Conservation (phyloP, 2,888 invertebrate genomes). For the Anodontia alba region DNA sequence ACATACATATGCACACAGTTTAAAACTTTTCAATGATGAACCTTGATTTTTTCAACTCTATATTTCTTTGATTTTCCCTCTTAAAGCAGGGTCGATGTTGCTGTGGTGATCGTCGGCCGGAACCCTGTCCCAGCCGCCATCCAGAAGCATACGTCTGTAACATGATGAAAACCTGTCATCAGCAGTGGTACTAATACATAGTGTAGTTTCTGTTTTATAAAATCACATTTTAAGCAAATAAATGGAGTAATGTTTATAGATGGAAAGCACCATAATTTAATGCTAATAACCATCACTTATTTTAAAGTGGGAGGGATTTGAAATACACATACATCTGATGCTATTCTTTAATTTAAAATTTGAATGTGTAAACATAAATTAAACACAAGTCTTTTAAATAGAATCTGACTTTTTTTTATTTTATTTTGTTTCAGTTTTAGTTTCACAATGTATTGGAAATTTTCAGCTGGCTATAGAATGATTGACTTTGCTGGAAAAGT, state of each 20-base stretch:
- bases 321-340: background rate
- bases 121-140: conserved; percentile 41
- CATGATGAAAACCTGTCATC: background rate
- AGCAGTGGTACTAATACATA: conserved; percentile 15
- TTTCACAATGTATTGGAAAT: too few relatives aligned
- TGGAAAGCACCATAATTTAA: background rate
- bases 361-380: too few relatives aligned
- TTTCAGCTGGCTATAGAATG: too few relatives aligned
- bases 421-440: too few relatives aligned
- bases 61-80: conserved; percentile 21
- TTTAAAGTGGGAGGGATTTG: background rate
- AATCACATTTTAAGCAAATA: background rate
- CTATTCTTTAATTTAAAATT: too few relatives aligned
- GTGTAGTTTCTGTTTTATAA: conserved; percentile 1
- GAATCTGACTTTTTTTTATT: too few relatives aligned
- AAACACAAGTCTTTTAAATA: too few relatives aligned
- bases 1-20: too few relatives aligned
- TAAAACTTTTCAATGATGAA: too few relatives aligned
- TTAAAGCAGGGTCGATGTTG: conserved; percentile 45
- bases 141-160: conserved; percentile 12
- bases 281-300: too few relatives aligned
- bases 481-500: too few relatives aligned
- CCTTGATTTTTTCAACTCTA: background rate
- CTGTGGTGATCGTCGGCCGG: conserved; percentile 44
- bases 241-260: background rate